Conservation (phyloP, 2,888 invertebrate species). For the Laothoe populi region DNA sequence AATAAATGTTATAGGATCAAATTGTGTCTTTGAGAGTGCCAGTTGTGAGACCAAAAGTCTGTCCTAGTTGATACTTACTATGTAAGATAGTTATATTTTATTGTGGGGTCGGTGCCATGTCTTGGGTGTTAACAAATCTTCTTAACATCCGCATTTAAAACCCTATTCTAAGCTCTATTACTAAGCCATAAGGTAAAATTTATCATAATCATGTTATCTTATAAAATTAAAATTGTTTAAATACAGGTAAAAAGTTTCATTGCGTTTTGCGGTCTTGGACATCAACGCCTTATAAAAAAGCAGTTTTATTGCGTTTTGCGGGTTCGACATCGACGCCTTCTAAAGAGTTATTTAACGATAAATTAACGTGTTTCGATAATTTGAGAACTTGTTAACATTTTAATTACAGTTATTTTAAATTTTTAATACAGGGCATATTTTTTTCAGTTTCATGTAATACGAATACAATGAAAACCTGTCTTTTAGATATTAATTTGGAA, state of each 20-base stretch:
- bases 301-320: not conserved
- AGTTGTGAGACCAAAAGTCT: no score
- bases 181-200: no score
- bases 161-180: not conserved
- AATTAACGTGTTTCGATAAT: slow-evolving; percentile 33
- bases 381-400: slow-evolving; percentile 25
- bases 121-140: no score
- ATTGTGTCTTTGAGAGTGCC: no score
- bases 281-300: slow-evolving; percentile 9
- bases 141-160: not conserved
- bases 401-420: slow-evolving; percentile 25
- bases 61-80: no score
- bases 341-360: slow-evolving; percentile 4
- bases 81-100: no score
- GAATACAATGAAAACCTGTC: no score
- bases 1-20: no score
- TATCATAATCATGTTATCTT: not conserved
- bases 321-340: not conserved
- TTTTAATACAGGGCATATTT: no score
- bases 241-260: not conserved
- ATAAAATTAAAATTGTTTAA: not conserved
- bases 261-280: not conserved
- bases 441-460: no score
- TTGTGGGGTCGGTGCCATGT: no score
- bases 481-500: no score